Conservation (phyloP, 2,113 vertebrate species). For the Eretmochelys imbricata region DNA sequence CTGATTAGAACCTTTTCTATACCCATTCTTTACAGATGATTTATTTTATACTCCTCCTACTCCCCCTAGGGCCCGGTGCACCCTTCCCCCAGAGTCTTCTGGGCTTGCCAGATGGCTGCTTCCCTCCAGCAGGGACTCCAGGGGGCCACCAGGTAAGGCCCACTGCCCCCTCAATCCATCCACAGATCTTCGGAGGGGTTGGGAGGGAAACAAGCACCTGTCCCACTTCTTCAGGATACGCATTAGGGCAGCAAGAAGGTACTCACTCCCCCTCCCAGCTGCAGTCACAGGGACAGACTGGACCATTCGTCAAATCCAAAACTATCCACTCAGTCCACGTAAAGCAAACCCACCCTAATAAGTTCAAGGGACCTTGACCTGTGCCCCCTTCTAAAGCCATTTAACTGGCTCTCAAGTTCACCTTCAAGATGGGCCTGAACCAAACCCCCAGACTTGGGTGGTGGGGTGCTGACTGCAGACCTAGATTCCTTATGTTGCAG, state of each 20-base stretch:
- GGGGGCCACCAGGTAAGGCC: slow-evolving; percentile 78
- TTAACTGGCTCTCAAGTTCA: not conserved
- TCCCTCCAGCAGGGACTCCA: slow-evolving; percentile 74
- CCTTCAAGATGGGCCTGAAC: not conserved
- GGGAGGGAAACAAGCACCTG: slow-evolving; percentile 18
- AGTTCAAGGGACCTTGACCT: not conserved
- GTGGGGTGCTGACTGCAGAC: not conserved
- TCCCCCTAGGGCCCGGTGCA: slow-evolving; percentile 74
- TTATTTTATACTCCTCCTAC: slow-evolving; percentile 70
- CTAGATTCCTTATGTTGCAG: not conserved
- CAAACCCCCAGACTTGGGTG: not conserved
- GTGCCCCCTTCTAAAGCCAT: not conserved
- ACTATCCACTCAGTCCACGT: not conserved
- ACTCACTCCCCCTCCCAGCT: not conserved
- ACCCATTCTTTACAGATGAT: slow-evolving; percentile 55
- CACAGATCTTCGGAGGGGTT: slow-evolving; percentile 25
- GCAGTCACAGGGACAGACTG: not conserved
- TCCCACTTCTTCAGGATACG: fast-evolving
- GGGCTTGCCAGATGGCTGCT: slow-evolving; percentile 75
- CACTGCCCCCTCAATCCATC: slow-evolving; percentile 1
- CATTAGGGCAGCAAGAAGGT: not conserved
- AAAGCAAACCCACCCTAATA: not conserved
- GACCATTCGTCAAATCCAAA: not conserved
- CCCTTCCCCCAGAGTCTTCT: slow-evolving; percentile 73
- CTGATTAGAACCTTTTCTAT: not conserved